A percentile compares a stretch with the other conserved stretches of the same genome.
phyloP scores from a whole-genome alignment of 1,140 invertebrate species.

The Drosophila sulfurigaster region DNA sequence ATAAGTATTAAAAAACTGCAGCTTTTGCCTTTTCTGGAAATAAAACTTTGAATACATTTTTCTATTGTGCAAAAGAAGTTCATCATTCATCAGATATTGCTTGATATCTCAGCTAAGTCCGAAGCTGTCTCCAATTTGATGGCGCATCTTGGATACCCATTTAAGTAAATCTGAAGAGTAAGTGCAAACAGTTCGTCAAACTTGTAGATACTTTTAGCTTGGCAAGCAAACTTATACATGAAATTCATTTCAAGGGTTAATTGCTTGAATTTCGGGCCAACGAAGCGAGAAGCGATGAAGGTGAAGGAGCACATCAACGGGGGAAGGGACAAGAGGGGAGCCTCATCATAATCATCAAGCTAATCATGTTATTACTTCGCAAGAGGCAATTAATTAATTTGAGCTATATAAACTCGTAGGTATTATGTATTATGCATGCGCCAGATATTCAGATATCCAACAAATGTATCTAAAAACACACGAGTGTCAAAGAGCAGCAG shows the following conservation, averaged over 20 bases:
- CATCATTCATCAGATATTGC: background rate
- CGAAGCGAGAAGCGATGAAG: slow-evolving; percentile 9
- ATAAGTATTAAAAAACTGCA: background rate
- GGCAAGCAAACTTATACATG: slow-evolving; percentile 48
- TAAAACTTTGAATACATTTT: background rate
- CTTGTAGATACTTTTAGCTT: slow-evolving; percentile 61
- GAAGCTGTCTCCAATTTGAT: background rate
- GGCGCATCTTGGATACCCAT: slow-evolving; percentile 12
- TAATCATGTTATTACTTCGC: slow-evolving; percentile 78
- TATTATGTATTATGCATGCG: slow-evolving; percentile 49
- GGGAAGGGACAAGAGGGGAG: too few species aligned
- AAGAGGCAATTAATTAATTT: slow-evolving; percentile 78
- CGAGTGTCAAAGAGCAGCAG: slow-evolving; percentile 39
- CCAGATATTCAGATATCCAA: slow-evolving; percentile 49
- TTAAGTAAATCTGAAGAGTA: slow-evolving; percentile 7
- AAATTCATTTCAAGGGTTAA: slow-evolving; percentile 65
- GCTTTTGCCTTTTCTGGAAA: background rate
- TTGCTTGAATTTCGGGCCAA: slow-evolving; percentile 61
- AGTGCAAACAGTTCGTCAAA: slow-evolving; percentile 49
- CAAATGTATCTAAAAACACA: slow-evolving; percentile 60
- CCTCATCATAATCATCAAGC: slow-evolving; percentile 37
- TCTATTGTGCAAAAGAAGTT: background rate
- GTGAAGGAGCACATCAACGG: slow-evolving; percentile 31
- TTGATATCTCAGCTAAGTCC: background rate
- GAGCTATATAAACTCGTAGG: slow-evolving; percentile 50